Evolutionary conservation across 1,140 invertebrate species (phyloP).

Genomic region (Eumaeus atala): DNA sequence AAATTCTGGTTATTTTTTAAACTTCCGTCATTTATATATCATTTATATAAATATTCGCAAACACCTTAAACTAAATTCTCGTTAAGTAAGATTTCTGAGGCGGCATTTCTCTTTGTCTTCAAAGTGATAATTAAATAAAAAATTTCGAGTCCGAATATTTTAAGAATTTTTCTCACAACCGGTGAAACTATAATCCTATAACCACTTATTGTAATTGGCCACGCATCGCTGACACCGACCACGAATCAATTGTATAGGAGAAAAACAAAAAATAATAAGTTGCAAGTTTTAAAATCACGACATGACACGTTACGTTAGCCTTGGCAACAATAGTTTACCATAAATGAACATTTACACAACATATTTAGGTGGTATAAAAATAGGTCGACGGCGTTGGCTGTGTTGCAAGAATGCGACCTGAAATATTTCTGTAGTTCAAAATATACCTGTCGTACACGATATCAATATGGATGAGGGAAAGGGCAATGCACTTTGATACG

Average conservation of each 20-base stretch:
- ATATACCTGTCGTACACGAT: too few species aligned
- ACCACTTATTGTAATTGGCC: slow-evolving; percentile 14
- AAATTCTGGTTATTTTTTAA: too few species aligned
- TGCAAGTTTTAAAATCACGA: slow-evolving; percentile 19
- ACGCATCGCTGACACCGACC: slow-evolving; percentile 10
- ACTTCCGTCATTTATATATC: too few species aligned
- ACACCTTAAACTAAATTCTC: too few species aligned
- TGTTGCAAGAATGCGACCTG: too few species aligned
- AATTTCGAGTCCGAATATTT: neutral
- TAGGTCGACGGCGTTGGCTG: too few species aligned
- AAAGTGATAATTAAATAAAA: neutral
- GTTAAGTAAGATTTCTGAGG: too few species aligned
- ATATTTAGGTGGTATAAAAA: slow-evolving; percentile 5
- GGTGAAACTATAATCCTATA: slow-evolving; percentile 2
- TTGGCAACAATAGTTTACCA: slow-evolving; percentile 33
- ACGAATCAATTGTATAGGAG: slow-evolving; percentile 12
- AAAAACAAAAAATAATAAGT: slow-evolving; percentile 12
- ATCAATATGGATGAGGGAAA: too few species aligned
- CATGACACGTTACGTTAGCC: slow-evolving; percentile 30
- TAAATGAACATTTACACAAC: slow-evolving; percentile 38
- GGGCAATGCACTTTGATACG: too few species aligned
- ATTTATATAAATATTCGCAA: too few species aligned
- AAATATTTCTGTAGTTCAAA: too few species aligned
- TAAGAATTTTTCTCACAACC: slow-evolving; percentile 9
- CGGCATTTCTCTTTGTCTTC: too few species aligned